These are phyloP conservation scores for Bursaphelenchus mucronatus DNA, from an alignment of 1,140 invertebrate genomes.

Conservation along the genomic window DNA sequence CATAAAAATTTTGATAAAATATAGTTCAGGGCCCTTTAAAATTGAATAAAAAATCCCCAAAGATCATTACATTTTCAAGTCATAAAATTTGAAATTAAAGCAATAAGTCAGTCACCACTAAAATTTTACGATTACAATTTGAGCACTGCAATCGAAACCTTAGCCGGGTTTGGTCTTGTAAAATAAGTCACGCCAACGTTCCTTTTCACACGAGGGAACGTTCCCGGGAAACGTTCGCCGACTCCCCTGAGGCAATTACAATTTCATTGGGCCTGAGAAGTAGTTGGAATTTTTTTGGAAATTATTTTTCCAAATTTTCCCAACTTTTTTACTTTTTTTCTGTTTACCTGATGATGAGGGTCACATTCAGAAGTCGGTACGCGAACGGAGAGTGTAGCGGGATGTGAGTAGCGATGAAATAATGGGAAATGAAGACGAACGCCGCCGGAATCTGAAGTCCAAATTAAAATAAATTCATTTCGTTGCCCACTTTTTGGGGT, in stretches of 20 bases:
- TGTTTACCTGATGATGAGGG: slow-evolving; percentile 39
- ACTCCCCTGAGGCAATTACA: not conserved
- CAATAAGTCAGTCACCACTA: too few species aligned
- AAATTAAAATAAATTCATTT: slow-evolving; percentile 5
- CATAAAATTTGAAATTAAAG: too few species aligned
- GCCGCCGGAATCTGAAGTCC: slow-evolving; percentile 41
- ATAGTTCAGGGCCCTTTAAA: too few species aligned
- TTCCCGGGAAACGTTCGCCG: not conserved
- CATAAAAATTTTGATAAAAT: too few species aligned
- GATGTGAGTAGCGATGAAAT: slow-evolving; percentile 36
- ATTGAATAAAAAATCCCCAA: too few species aligned
- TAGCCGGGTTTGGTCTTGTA: not conserved
- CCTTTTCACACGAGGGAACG: not conserved
- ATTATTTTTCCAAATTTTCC: not conserved
- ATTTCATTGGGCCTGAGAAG: not conserved
- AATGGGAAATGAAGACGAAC: slow-evolving; percentile 44
- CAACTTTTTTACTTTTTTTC: not conserved
- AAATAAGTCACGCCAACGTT: not conserved
- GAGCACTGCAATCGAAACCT: too few species aligned
- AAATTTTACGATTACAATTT: too few species aligned
- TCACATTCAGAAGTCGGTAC: slow-evolving; percentile 39
- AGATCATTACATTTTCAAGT: too few species aligned
- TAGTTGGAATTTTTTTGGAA: not conserved
- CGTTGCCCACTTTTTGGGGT: not conserved
- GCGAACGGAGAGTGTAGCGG: slow-evolving; percentile 16